Conservation (phyloP, 2,113 vertebrate species). For the Siniperca knerii region DNA sequence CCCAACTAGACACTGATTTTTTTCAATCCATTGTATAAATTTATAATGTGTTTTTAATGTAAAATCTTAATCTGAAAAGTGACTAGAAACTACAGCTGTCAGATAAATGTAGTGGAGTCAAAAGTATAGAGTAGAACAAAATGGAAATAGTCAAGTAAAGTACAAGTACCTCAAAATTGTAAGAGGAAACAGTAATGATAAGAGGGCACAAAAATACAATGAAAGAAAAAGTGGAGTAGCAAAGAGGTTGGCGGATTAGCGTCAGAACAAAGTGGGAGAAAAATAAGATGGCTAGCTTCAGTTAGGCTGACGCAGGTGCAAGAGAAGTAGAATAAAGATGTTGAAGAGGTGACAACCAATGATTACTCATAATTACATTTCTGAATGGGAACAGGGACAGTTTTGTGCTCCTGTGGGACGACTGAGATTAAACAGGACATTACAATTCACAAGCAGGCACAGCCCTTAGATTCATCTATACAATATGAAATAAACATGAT, state of each 20-base stretch:
- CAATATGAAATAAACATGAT: conserved; percentile 47
- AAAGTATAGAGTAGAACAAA: not conserved
- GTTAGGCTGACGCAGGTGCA: not conserved
- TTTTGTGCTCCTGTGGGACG: not conserved
- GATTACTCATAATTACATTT: conserved; percentile 28
- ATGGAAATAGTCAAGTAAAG: not conserved
- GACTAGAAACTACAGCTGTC: not conserved
- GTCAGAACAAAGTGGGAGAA: conserved; percentile 14
- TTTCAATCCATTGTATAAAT: not conserved
- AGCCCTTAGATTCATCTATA: not conserved
- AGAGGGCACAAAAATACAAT: not conserved
- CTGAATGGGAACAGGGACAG: not conserved
- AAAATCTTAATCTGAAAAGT: not conserved
- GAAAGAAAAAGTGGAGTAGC: not conserved
- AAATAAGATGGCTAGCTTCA: conserved; percentile 10
- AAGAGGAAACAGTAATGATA: not conserved
- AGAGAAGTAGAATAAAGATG: conserved; percentile 1
- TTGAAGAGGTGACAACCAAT: conserved; percentile 2
- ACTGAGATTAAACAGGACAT: conserved; percentile 30
- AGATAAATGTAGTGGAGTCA: not conserved
- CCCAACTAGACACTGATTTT: not conserved
- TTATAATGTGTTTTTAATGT: not conserved
- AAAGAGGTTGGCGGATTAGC: not conserved
- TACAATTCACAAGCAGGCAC: conserved; percentile 32
- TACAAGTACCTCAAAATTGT: not conserved